Evolutionary conservation across 2,113 vertebrate species (phyloP).

Genomic region (Aptenodytes forsteri): DNA sequence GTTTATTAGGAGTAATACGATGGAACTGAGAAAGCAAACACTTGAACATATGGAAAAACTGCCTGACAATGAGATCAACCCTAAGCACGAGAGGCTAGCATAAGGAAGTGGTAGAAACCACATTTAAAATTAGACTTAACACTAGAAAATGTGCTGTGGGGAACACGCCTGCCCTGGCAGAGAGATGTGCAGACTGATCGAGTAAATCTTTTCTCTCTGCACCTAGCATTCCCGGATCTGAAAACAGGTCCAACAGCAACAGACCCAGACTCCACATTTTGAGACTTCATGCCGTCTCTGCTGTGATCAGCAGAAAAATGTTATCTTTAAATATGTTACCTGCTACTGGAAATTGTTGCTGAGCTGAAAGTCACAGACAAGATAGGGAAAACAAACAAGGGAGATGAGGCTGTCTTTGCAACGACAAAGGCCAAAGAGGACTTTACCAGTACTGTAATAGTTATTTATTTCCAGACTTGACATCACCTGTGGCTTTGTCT

Average conservation of each 20-base stretch:
- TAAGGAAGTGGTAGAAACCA: conserved; percentile 8
- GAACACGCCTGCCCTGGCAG: background rate
- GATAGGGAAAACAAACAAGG: background rate
- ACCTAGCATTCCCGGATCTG: background rate
- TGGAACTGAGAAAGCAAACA: background rate
- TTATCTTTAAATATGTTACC: background rate
- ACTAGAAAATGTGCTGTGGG: background rate
- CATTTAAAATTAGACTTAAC: conserved; percentile 1
- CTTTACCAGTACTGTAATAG: background rate
- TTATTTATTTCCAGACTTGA: background rate
- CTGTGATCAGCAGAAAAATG: background rate
- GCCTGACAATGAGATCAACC: conserved; percentile 5
- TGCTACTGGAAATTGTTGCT: background rate
- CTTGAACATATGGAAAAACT: conserved; percentile 1
- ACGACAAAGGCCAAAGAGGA: background rate
- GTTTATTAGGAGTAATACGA: conserved; percentile 19
- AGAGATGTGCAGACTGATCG: background rate
- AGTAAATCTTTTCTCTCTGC: background rate
- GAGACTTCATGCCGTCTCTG: background rate
- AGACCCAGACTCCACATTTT: background rate
- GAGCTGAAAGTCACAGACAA: background rate
- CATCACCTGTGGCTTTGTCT: background rate
- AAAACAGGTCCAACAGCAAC: background rate
- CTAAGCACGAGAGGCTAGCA: background rate
- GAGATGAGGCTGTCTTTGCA: background rate